Evolutionary conservation across 1,140 invertebrate species (phyloP), one percentile per base, ranked within the genome.

Genomic region (Holcopasites calliopsidis): DNA sequence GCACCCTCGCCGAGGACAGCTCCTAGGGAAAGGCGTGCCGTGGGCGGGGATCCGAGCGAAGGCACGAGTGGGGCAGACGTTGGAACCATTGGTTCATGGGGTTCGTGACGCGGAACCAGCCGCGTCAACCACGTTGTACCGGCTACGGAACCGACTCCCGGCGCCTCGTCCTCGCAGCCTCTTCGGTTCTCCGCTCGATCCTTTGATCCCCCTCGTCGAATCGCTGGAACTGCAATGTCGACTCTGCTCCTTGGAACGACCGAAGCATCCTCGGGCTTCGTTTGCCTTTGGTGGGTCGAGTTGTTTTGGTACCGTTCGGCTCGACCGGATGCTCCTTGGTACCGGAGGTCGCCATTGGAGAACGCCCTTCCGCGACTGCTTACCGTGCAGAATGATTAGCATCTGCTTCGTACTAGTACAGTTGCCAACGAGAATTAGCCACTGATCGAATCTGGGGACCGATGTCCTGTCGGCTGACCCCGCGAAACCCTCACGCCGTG

Each of bases 31-130:
- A 47, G 79, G 79, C 79, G 79, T 81, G 50, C 13, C 57, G 38
- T 47, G 28, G 81, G 81, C 80, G 81, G 58, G 35, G 61, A 31
- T 65, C 31, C 5, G 18, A 1, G 16, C 11, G 52, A 50, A 49
- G 8, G 2, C 3, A 10, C 7, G 18, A 33, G 79, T 77, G 78
- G 74, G 79, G 55, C 31, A 21, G 31, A 31, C 3, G 4, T 11
- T 10, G 7, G 21, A 3, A 11, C 44, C 21, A 78, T 73, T 82
- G 80, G 80, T 26, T 3, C 40, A 0, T 0, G 8, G 6, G 60
- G 13, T 3, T n/a, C 23, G 21, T 57, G 42, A 35, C 42, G 61
- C 26, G 47, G 54, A 65, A 31, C 28, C 60, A 62, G 77, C 62
- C 55, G 33, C 47, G 70, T 26, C 42, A 49, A 50, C 23, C 44